Evolutionary conservation across 2,888 invertebrate species (phyloP), one percentile per base, ranked within the genome.

Genomic region (Drosophila formosana): DNA sequence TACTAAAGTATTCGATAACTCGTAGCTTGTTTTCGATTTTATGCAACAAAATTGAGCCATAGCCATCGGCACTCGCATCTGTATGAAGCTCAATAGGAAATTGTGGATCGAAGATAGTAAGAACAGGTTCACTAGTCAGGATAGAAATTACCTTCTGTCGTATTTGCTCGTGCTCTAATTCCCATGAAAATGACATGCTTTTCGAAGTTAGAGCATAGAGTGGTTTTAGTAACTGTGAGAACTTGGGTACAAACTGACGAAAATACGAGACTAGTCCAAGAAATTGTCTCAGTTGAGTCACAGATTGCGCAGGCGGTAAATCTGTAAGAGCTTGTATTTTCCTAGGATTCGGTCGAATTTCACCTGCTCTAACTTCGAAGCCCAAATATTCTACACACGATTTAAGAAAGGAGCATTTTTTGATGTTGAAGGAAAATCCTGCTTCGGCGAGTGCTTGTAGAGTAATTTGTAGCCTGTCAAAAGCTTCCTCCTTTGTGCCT

Each of bases 71-170:
- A 43, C 43, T 43, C 5, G 43, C 43, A 43, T 56, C 56, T 18
- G 63, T 56, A 26, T 50, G 70, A 9, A 75, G 43, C 61, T 80
- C 72, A 43, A 72, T 43, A 23, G 23, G 6, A 13, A 18, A 18
- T 23, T 43, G 43, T 23, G 43, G 43, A 13, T 43, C 43, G 23
- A 43, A 43, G 4, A 43, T 23, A 8, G 43, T 45, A 9, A 45
- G 9, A 11, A 80, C 69, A 47, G 67, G 62, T 43, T 73, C 45
- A 39, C 65, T 64, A 9, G 65, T 66, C 13, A 55, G 9, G 32
- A 64, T 47, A 37, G 37, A 37, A n/a, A 37, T 37, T n/a, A 37
- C 37, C n/a, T 37, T 11, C n/a, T 37, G 37, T n/a, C 37, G n/a
- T n/a, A 37, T 37, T 37, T 37, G n/a, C 37, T 37, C 37, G 4